Evolutionary conservation across 1,140 invertebrate genomes (phyloP).

Genomic region (Micrasema longulum): DNA sequence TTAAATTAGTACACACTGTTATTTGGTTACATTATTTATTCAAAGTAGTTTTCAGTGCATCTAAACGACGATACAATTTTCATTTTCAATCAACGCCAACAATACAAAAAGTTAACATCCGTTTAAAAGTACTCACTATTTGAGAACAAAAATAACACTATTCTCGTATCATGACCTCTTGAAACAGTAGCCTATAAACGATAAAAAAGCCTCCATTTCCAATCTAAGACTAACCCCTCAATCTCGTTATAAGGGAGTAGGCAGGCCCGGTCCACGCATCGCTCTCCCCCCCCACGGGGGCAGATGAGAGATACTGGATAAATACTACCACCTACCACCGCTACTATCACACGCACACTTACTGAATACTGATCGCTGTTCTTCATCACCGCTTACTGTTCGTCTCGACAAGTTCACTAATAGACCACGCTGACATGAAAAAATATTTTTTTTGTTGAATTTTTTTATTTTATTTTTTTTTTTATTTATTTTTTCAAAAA

Average conservation of each 20-base stretch:
- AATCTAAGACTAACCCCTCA: constrained; percentile 39
- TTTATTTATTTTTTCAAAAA: too few relatives aligned
- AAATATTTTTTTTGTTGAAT: too few relatives aligned
- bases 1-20: too few relatives aligned
- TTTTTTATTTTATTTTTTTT: too few relatives aligned
- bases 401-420: constrained; percentile 17
- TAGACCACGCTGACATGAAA: neutral
- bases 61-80: too few relatives aligned
- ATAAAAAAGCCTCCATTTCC: constrained; percentile 37
- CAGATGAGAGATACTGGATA: too few relatives aligned
- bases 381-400: constrained; percentile 4
- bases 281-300: neutral
- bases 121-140: too few relatives aligned
- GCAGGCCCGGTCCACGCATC: neutral
- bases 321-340: neutral
- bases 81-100: too few relatives aligned
- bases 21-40: too few relatives aligned
- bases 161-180: constrained; percentile 36
- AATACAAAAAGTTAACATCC: too few relatives aligned
- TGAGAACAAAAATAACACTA: too few relatives aligned
- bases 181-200: constrained; percentile 42
- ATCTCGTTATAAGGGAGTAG: constrained; percentile 4
- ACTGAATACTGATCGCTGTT: constrained; percentile 4
- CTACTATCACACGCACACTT: neutral
- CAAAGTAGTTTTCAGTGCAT: too few relatives aligned